Evolutionary conservation across 2,113 vertebrate genomes (phyloP).

Genomic region (Strix uralensis): DNA sequence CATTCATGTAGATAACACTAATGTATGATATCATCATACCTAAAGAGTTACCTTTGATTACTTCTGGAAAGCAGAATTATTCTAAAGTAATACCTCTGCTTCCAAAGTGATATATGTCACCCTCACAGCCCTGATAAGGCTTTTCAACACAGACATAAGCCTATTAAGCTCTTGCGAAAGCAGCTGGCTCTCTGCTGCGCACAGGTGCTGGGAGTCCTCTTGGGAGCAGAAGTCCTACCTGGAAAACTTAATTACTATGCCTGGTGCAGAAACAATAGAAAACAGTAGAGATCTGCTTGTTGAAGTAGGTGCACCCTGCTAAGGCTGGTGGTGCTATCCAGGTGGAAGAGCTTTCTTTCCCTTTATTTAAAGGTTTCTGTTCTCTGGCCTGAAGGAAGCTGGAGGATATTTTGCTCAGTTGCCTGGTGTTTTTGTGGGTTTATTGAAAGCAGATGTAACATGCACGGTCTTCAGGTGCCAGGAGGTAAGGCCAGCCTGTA

Average conservation of each 20-base stretch:
- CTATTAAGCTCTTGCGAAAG: neutral
- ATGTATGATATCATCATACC: neutral
- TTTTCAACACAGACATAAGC: neutral
- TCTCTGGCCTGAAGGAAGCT: neutral
- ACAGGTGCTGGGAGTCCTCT: neutral
- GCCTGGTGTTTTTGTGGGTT: neutral
- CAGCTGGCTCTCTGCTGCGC: neutral
- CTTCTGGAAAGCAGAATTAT: neutral
- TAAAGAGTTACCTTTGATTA: neutral
- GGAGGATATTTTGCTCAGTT: neutral
- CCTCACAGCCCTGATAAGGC: rapidly evolving
- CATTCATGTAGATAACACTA: neutral
- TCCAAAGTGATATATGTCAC: neutral
- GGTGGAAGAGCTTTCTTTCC: neutral
- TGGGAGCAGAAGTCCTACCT: neutral
- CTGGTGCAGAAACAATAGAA: neutral
- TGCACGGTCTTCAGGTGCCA: neutral
- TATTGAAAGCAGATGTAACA: neutral
- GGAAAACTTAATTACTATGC: neutral
- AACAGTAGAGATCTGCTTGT: neutral
- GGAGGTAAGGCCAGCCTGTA: neutral
- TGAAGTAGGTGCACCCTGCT: neutral
- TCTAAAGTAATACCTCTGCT: neutral
- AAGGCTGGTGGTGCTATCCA: neutral
- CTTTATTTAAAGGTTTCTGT: neutral